These are phyloP conservation scores for Muscina levida DNA, from an alignment of 2,888 invertebrate genomes.

Conservation along the genomic window DNA sequence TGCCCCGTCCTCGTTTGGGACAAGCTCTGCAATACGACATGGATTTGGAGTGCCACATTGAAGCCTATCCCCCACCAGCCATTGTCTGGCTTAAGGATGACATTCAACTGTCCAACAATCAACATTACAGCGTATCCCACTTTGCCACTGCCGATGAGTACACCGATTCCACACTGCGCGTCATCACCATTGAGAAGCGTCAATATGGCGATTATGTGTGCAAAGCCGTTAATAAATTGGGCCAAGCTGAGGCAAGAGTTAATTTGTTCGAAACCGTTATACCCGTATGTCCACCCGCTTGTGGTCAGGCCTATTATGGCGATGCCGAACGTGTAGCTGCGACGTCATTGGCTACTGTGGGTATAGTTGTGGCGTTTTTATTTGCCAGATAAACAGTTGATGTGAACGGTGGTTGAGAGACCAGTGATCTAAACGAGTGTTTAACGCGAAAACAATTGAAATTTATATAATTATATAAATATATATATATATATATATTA, in stretches of 20 bases:
- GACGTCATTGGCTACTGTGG: constrained; percentile 81
- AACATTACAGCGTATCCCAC: constrained; percentile 94
- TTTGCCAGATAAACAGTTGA: constrained; percentile 78
- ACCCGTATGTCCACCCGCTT: constrained; percentile 96
- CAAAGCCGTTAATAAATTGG: constrained; percentile 93
- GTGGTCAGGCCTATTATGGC: constrained; percentile 81
- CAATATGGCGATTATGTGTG: constrained; percentile 93
- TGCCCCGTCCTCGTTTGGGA: constrained; percentile 90
- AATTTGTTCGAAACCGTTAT: constrained; percentile 93
- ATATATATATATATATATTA: background rate
- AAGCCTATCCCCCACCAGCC: constrained; percentile 96
- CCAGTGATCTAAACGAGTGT: constrained; percentile 54
- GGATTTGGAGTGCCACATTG: constrained; percentile 96
- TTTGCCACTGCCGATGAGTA: constrained; percentile 96
- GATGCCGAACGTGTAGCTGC: constrained; percentile 75
- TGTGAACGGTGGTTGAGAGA: background rate
- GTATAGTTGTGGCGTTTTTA: constrained; percentile 80
- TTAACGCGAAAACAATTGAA: constrained; percentile 40
- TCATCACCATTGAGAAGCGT: constrained; percentile 94
- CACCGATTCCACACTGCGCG: constrained; percentile 92
- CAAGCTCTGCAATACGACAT: constrained; percentile 95
- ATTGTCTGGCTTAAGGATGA: constrained; percentile 95
- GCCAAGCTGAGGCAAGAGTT: constrained; percentile 88
- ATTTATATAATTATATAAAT: constrained; percentile 13
- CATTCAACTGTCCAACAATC: constrained; percentile 90